Percentiles rank a stretch among this genome's conserved stretches.
Conservation (phyloP, 1,140 invertebrate genomes). For the Thaumetopoea pityocampa region DNA sequence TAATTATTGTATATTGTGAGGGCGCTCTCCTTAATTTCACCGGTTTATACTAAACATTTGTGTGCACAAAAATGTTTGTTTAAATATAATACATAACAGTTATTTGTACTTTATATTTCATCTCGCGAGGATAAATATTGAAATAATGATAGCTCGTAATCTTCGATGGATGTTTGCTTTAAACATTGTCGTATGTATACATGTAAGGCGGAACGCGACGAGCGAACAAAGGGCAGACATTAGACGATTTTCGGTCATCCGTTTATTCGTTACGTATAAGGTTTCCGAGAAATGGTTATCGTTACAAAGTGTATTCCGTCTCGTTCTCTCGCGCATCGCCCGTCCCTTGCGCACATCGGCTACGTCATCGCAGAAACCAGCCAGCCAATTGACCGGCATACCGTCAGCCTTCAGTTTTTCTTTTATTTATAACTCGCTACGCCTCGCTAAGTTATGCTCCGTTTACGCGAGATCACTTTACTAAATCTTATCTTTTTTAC, state of each 20-base stretch:
- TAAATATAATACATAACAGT: too few relatives aligned
- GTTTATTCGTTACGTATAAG: constrained; percentile 64
- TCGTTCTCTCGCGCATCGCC: constrained; percentile 27
- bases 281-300: constrained; percentile 63
- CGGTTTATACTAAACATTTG: too few relatives aligned
- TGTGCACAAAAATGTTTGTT: too few relatives aligned
- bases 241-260: constrained; percentile 67
- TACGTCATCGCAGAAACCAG: constrained; percentile 71
- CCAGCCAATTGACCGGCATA: constrained; percentile 74
- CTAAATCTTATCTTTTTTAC: constrained; percentile 7
- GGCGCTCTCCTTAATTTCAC: too few relatives aligned
- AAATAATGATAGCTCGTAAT: constrained; percentile 15
- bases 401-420: constrained; percentile 74
- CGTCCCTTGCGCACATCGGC: constrained; percentile 43
- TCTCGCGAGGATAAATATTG: too few relatives aligned
- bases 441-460: constrained; percentile 62
- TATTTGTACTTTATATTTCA: too few relatives aligned
- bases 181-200: constrained; percentile 45
- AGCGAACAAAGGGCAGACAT: constrained; percentile 65
- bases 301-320: constrained; percentile 41
- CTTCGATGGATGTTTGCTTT: constrained; percentile 37
- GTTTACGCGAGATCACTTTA: constrained; percentile 30
- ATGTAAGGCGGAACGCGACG: constrained; percentile 44
- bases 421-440: constrained; percentile 73
- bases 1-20: too few relatives aligned